Evolutionary conservation across 2,888 invertebrate species (phyloP).

Genomic region (Polymixis lichenea): DNA sequence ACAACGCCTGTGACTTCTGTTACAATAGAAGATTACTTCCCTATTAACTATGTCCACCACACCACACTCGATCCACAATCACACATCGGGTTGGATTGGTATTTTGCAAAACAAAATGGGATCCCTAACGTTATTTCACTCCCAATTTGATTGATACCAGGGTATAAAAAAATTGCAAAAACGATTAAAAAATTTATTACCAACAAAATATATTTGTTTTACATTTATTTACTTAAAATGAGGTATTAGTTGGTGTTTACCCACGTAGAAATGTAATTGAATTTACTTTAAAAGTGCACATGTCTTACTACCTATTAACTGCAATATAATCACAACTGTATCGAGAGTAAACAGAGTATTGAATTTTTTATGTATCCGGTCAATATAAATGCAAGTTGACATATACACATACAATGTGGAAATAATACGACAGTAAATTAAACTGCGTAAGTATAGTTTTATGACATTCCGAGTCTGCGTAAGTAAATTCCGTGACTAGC

Average conservation of each 20-base stretch:
- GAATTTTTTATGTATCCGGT: conserved; percentile 1
- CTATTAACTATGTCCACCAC: conserved; percentile 56
- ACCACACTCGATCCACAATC: neutral
- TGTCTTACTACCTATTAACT: conserved; percentile 4
- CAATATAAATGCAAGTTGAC: conserved; percentile 14
- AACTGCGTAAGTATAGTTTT: too few species aligned
- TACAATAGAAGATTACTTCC: conserved; percentile 32
- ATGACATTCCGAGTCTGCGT: too few species aligned
- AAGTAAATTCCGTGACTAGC: too few species aligned
- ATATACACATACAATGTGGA: neutral
- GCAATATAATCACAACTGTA: conserved; percentile 14
- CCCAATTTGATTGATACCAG: conserved; percentile 26
- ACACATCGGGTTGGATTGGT: conserved; percentile 59
- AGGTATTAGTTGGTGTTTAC: conserved; percentile 45
- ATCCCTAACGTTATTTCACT: neutral
- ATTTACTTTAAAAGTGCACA: conserved; percentile 6
- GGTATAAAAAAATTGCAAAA: conserved; percentile 71
- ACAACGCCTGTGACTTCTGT: neutral
- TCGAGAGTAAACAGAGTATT: conserved; percentile 7
- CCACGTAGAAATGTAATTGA: conserved; percentile 8
- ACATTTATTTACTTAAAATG: conserved; percentile 62
- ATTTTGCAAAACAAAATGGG: conserved; percentile 55
- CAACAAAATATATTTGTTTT: conserved; percentile 68
- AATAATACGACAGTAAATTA: too few species aligned
- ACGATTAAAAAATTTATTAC: conserved; percentile 74